A percentile compares a stretch with the other conserved stretches of the same genome.
Conservation (phyloP, 2,113 vertebrate genomes). For the Pantherophis guttatus region DNA sequence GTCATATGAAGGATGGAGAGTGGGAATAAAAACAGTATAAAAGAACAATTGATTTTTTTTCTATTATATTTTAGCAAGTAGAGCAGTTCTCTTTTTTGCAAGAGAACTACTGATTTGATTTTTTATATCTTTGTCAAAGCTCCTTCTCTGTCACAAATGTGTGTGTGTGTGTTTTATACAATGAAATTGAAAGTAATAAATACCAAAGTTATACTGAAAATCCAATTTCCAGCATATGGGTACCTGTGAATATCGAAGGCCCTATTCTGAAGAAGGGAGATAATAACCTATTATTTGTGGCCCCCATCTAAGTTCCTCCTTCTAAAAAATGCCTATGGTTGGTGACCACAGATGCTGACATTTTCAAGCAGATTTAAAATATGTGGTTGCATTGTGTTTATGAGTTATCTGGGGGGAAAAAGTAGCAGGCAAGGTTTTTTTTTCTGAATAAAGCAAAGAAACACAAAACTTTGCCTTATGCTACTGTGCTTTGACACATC, state of each 20-base stretch:
- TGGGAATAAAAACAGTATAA: neutral
- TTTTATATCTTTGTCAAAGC: conserved; percentile 38
- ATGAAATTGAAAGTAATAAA: conserved; percentile 47
- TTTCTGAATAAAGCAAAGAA: neutral
- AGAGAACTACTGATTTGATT: conserved; percentile 23
- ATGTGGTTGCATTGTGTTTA: neutral
- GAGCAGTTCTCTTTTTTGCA: conserved; percentile 11
- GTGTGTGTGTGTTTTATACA: conserved; percentile 15
- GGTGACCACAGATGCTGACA: neutral
- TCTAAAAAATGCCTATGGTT: neutral
- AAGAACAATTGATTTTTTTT: conserved; percentile 48
- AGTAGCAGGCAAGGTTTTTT: neutral
- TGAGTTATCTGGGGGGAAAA: neutral
- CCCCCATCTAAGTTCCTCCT: neutral
- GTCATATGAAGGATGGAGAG: conserved; percentile 32
- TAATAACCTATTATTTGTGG: neutral
- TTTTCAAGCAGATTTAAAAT: conserved; percentile 1
- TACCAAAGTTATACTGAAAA: conserved; percentile 29
- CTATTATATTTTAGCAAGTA: conserved; percentile 23
- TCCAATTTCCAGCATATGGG: conserved; percentile 26
- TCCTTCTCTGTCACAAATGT: neutral
- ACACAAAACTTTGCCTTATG: neutral
- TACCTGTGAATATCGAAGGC: conserved; percentile 32
- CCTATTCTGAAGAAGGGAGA: conserved; percentile 21
- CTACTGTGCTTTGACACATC: neutral